phyloP scores from a whole-genome alignment of 2,888 invertebrate genomes.

The Tridacna gigas region DNA sequence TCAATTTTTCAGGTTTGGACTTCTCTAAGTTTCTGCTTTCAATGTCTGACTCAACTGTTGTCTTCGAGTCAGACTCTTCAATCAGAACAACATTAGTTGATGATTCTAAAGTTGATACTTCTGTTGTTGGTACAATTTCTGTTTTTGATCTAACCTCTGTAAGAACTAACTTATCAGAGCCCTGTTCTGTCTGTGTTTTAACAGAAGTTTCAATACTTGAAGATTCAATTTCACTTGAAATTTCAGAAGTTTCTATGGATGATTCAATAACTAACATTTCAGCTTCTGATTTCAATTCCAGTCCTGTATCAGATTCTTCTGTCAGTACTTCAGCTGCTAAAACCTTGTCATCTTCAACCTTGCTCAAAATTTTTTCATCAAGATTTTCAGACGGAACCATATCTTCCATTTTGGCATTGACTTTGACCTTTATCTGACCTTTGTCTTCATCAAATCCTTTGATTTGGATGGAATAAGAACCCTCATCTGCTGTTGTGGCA shows the following conservation, averaged over 20 bases:
- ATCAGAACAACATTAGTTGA: no score
- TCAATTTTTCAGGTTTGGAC: no score
- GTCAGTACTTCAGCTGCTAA: neutral
- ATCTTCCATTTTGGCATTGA: neutral
- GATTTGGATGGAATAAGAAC: neutral
- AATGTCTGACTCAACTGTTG: no score
- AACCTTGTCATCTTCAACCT: neutral
- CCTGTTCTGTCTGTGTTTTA: neutral
- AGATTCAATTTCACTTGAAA: neutral
- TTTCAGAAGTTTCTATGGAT: neutral
- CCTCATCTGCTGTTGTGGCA: neutral
- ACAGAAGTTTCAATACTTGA: neutral
- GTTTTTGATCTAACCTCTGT: neutral
- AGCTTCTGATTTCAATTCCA: neutral
- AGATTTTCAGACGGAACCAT: no score
- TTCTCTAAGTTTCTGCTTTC: no score
- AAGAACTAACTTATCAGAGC: neutral
- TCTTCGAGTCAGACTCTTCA: no score
- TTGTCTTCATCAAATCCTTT: neutral
- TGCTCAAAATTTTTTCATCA: neutral
- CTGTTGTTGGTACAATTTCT: neutral
- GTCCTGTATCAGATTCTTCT: neutral
- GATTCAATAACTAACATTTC: neutral
- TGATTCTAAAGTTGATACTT: neutral
- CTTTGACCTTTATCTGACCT: slow-evolving; percentile 19